phyloP scores from a whole-genome alignment of 2,113 vertebrate genomes.

The Lepus americanus region DNA sequence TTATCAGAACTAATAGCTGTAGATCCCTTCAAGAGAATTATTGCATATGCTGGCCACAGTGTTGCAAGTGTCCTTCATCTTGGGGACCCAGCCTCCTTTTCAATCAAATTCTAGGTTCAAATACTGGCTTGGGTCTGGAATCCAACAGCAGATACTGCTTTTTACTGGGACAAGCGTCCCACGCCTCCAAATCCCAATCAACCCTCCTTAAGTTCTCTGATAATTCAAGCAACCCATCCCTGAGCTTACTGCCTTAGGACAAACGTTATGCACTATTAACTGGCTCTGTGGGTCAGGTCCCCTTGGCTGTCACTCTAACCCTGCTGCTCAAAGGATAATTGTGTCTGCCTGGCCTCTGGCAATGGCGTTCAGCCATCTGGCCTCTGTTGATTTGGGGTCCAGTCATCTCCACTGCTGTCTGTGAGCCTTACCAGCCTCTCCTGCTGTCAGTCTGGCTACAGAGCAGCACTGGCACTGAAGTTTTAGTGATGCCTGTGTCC shows the following conservation, averaged over 20 bases:
- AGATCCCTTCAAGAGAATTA: not conserved
- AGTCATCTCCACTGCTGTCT: not conserved
- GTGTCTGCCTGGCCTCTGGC: conserved; percentile 39
- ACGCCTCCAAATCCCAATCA: not conserved
- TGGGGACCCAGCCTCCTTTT: not conserved
- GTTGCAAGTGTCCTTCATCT: not conserved
- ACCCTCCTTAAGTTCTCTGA: not conserved
- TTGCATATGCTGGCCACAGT: not conserved
- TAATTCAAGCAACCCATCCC: not conserved
- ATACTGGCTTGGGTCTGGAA: not conserved
- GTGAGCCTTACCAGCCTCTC: not conserved
- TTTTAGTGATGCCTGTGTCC: not conserved
- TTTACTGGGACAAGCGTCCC: not conserved
- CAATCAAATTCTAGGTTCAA: not conserved
- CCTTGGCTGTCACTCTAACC: not conserved
- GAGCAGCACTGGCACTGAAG: not conserved
- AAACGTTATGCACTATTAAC: not conserved
- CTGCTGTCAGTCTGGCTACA: not conserved
- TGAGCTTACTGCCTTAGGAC: not conserved
- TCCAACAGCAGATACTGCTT: not conserved
- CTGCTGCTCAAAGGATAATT: not conserved
- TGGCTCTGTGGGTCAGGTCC: not conserved
- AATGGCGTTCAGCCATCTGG: not conserved
- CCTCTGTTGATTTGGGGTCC: not conserved
- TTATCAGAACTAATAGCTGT: not conserved